Base-by-base conservation (phyloP, 2,113 vertebrate genomes). In the Nanorana parkeri region DNA sequence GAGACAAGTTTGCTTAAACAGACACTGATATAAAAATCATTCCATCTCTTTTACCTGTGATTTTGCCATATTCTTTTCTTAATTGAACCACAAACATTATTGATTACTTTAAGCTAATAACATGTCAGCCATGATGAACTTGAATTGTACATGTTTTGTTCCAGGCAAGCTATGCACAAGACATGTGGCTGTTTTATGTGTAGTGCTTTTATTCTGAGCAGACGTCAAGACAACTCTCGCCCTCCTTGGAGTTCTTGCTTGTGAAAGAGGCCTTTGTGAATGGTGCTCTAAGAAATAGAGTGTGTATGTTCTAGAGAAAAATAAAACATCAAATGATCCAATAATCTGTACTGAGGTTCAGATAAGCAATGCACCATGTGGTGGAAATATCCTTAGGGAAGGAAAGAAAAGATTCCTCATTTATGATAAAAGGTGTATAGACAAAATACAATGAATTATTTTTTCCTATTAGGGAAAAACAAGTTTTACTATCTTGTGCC, bases 301-400 rank as follows among this genome's bases (percentile, higher is more conserved):
- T 36, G 63, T 32, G 68, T 81, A 72, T 74, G 23, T 74, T 64
- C 60, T 65, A 51, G 26, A 19, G 47, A 56, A 81, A 81, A 74
- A 72, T 60, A 75, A 52, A 51, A 83, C 72, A 83, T 83, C 80
- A 83, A 83, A 83, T 83, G 80, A 82, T 82, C 72, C 17, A 16
- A 51, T 47, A 75, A 74, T 75, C 26, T 58, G 61, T 56, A 23
- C 28, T 75, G 65, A 60, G 71, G 80, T 47, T 75, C 64, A 66
- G 80, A 65, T 76, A 60, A 83, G 63, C 69, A 83, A 83, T 83
- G 72, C 28, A 76, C 80, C 80, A 83, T 83, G 80, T 76, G 80
- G 63, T 52, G 41, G 54, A 60, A 83, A 65, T 68, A 47, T 67
- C 80, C 80, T 29, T 24, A 47, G 80, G 80, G 80, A 8, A 76